A percentile compares a stretch with the other conserved stretches of the same genome.
Evolutionary conservation across 2,888 invertebrate genomes (phyloP).

Genomic region (Tetramorium bicarinatum): DNA sequence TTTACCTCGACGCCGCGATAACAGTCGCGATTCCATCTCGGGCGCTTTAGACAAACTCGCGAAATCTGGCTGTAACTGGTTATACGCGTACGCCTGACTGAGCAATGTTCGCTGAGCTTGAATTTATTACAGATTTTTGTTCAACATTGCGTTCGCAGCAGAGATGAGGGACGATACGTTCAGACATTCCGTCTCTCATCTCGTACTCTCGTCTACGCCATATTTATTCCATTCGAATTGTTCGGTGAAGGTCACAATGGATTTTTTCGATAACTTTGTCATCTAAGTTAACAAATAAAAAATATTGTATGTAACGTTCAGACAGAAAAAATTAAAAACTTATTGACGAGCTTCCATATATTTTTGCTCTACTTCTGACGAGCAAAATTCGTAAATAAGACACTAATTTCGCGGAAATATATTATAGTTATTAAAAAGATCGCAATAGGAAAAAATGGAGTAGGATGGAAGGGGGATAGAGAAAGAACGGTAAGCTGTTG

Average conservation of each 20-base stretch:
- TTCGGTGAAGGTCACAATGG: background rate
- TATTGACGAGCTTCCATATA: background rate
- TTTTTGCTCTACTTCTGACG: background rate
- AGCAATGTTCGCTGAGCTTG: conserved; percentile 1
- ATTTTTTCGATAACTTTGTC: background rate
- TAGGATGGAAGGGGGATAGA: too few species aligned
- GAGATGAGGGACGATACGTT: background rate
- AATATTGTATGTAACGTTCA: background rate
- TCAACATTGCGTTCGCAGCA: background rate
- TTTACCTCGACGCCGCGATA: conserved; percentile 52
- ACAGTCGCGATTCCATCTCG: conserved; percentile 41
- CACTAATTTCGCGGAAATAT: background rate
- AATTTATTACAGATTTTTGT: conserved; percentile 4
- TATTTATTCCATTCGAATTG: background rate
- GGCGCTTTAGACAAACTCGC: conserved; percentile 30
- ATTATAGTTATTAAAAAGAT: background rate
- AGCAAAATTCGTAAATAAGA: background rate
- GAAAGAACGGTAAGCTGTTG: background rate
- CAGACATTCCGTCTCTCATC: background rate
- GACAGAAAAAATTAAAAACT: background rate
- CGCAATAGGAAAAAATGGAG: background rate
- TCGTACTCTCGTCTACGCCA: background rate
- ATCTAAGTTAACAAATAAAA: background rate
- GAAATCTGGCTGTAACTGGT: conserved; percentile 62
- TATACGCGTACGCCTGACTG: conserved; percentile 37